Base-by-base conservation (phyloP, 1,140 invertebrate genomes). In the Reticulitermes speratus region DNA sequence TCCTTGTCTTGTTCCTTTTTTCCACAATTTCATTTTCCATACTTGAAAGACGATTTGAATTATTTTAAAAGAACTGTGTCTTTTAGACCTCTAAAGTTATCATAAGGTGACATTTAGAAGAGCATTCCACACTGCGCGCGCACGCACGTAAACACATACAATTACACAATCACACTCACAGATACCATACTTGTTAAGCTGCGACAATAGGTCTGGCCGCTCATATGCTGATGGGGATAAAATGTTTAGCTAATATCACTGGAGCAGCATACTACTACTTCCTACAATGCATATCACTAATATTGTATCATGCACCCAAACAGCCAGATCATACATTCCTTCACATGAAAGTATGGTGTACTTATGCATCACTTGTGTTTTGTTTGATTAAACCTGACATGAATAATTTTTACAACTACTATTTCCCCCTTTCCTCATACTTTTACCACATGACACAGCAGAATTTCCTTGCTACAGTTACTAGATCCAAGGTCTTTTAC, bases 281-380 rank as follows among this genome's bases (percentile, higher is more conserved):
- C 52, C 65, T 75, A 30, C 25, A 30, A 14, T 75, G 65, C 65
- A 6, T 75, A 75, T 8, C n/a, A 75, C n/a, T 75, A n/a, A 75
- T 8, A 30, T 30, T 75, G 25, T 75, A 30, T 75, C 65, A 75
- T 30, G n/a, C 14, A 30, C n/a, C 25, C n/a, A 30, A 75, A n/a
- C 16, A 55, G 19, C 52, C 52, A 55, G 52, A 55, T 55, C 52
- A 55, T 55, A 16, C 19, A 55, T 21, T 19, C 19, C 19, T 55
- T 55, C 52, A 55, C n/a, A 8, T 12, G 25, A 75, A n/a, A 75
- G n/a, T 75, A 75, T 11, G 65, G n/a, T 75, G 65, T 75, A 75
- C 65, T 30, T 75, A 30, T 75, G 65, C 65, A 75, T 75, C 65
- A 75, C n/a, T 75, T 75, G 25, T 65, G n/a, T 75, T 75, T 30